These are phyloP conservation scores for Hormaphis cornu DNA, from an alignment of 1,140 invertebrate species.

Conservation along the genomic window DNA sequence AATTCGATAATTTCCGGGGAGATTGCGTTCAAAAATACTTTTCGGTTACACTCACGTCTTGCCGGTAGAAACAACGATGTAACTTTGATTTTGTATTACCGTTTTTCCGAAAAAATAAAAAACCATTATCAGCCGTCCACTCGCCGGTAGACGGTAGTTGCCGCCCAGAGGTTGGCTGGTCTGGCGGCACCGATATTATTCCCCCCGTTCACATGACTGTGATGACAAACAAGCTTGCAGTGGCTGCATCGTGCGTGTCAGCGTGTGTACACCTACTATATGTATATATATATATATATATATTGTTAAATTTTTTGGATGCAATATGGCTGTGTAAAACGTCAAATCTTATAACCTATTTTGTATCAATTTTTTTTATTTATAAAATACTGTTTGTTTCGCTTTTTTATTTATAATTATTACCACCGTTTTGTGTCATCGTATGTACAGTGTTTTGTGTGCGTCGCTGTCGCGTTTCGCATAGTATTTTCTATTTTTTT, in stretches of 20 bases:
- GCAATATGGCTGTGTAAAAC: slow-evolving; percentile 31
- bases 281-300: too few species aligned
- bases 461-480: not conserved
- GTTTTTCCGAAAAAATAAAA: too few species aligned
- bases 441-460: slow-evolving; percentile 14
- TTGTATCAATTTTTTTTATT: slow-evolving; percentile 17
- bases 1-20: too few species aligned
- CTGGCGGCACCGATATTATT: slow-evolving; percentile 1
- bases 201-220: slow-evolving; percentile 29
- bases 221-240: slow-evolving; percentile 28
- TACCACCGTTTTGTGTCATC: slow-evolving; percentile 12
- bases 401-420: slow-evolving; percentile 10
- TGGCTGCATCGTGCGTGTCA: slow-evolving; percentile 30
- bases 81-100: too few species aligned
- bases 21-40: too few species aligned
- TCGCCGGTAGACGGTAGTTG: too few species aligned
- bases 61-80: too few species aligned
- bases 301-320: slow-evolving; percentile 27
- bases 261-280: too few species aligned
- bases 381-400: slow-evolving; percentile 6
- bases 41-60: too few species aligned
- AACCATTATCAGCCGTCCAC: too few species aligned
- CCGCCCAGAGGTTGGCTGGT: slow-evolving; percentile 14
- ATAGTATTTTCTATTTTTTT: not conserved
- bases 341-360: slow-evolving; percentile 25